phyloP scores from a whole-genome alignment of 2,113 vertebrate species.

The Cyprinodon tularosa region DNA sequence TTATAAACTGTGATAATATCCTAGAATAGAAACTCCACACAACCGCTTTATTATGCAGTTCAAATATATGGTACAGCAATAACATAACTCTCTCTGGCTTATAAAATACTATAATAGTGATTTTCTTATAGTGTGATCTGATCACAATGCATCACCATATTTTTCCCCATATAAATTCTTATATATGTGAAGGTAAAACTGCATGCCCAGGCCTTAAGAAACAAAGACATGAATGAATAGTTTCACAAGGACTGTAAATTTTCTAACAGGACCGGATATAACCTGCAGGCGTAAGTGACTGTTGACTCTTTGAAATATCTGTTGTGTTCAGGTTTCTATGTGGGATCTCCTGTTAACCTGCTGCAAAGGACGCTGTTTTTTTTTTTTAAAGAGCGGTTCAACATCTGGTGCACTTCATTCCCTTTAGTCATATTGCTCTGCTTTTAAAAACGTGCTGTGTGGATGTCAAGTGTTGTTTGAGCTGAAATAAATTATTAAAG shows the following conservation, averaged over 20 bases:
- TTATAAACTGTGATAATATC: constrained; percentile 5
- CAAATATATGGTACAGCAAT: background rate
- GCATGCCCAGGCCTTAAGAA: constrained; percentile 1
- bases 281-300: background rate
- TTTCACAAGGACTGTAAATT: background rate
- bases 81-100: background rate
- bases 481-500: background rate
- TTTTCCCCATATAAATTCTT: background rate
- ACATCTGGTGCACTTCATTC: background rate
- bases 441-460: background rate
- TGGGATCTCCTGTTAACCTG: background rate
- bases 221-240: background rate
- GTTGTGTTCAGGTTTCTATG: background rate
- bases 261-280: background rate
- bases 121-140: background rate
- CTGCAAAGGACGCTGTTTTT: background rate
- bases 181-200: background rate
- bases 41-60: background rate
- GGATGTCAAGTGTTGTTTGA: background rate
- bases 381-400: too few relatives aligned
- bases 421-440: background rate
- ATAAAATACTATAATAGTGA: background rate
- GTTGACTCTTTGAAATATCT: background rate
- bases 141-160: background rate
- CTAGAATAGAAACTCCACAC: constrained; percentile 20